A percentile compares a stretch with the other conserved stretches of the same genome.
phyloP scores from a whole-genome alignment of 2,888 invertebrate genomes.

The Dryomyza anilis region DNA sequence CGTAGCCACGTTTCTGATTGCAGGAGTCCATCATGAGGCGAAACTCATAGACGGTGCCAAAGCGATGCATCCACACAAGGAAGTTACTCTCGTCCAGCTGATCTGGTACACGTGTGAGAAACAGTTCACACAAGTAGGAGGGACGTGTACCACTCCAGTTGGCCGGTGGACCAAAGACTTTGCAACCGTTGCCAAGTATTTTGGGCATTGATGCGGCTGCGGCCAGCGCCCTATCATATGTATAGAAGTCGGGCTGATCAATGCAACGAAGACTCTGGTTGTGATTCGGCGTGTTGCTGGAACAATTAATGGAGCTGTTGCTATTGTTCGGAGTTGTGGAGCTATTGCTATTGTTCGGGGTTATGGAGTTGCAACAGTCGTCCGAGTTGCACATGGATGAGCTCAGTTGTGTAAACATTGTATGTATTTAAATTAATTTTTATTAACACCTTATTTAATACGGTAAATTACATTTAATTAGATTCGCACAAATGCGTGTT shows the following conservation, averaged over 20 bases:
- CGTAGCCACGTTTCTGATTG: conserved; percentile 48
- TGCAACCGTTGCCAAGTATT: conserved; percentile 44
- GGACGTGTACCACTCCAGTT: conserved; percentile 48
- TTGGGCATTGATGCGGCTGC: conserved; percentile 34
- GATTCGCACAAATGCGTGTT: no score
- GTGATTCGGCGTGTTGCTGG: no score
- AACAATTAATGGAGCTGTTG: background rate
- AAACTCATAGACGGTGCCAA: conserved; percentile 50
- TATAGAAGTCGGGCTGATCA: background rate
- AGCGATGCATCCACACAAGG: conserved; percentile 44
- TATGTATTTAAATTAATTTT: no score
- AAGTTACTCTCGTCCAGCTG: conserved; percentile 41
- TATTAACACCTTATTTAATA: no score
- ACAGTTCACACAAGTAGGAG: conserved; percentile 45
- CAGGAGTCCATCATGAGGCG: conserved; percentile 49
- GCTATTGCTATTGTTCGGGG: no score
- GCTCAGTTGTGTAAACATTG: no score
- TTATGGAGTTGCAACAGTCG: no score
- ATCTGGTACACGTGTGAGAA: conserved; percentile 46
- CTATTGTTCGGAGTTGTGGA: background rate
- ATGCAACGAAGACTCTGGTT: no score
- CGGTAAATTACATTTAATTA: no score
- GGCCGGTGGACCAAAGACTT: conserved; percentile 44
- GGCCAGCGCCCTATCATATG: conserved; percentile 22
- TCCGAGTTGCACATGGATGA: no score